Percentiles rank a stretch among this genome's conserved stretches.
Evolutionary conservation across 2,888 invertebrate genomes (phyloP).

Genomic region (Oscheius sp.): DNA sequence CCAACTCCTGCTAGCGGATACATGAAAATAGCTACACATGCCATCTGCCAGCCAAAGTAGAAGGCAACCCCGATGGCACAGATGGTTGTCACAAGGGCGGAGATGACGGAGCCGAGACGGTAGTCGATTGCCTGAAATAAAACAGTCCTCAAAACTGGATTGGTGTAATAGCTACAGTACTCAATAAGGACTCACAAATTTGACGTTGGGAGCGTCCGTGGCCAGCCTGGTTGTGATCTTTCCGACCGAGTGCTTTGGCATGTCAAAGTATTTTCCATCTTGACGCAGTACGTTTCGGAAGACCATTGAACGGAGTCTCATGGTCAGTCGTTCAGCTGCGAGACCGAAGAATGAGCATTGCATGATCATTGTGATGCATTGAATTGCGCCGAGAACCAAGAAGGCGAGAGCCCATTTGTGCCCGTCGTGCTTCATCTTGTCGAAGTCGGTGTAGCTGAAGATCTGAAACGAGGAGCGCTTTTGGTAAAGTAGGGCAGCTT

Average conservation of each 20-base stretch:
- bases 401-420: constrained; percentile 76
- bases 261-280: constrained; percentile 76
- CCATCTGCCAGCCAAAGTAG: constrained; percentile 76
- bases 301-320: constrained; percentile 73
- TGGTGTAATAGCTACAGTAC: background rate
- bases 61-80: constrained; percentile 75
- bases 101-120: constrained; percentile 74
- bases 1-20: constrained; percentile 72
- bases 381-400: constrained; percentile 73
- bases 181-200: constrained; percentile 68
- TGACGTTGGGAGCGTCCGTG: constrained; percentile 75
- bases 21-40: constrained; percentile 73
- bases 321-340: constrained; percentile 74
- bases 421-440: constrained; percentile 73
- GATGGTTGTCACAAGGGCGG: constrained; percentile 74
- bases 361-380: constrained; percentile 61
- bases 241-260: constrained; percentile 73
- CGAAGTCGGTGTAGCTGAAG: constrained; percentile 74
- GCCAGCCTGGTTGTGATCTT: constrained; percentile 75
- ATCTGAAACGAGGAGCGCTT: constrained; percentile 28
- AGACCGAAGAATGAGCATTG: constrained; percentile 73
- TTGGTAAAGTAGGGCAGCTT: background rate
- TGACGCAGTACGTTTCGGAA: constrained; percentile 75
- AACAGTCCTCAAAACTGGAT: background rate
- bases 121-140: constrained; percentile 74